Percentiles rank a stretch among this genome's conserved stretches.
Conservation (phyloP, 2,113 vertebrate genomes). For the Nansenia antarctica region DNA sequence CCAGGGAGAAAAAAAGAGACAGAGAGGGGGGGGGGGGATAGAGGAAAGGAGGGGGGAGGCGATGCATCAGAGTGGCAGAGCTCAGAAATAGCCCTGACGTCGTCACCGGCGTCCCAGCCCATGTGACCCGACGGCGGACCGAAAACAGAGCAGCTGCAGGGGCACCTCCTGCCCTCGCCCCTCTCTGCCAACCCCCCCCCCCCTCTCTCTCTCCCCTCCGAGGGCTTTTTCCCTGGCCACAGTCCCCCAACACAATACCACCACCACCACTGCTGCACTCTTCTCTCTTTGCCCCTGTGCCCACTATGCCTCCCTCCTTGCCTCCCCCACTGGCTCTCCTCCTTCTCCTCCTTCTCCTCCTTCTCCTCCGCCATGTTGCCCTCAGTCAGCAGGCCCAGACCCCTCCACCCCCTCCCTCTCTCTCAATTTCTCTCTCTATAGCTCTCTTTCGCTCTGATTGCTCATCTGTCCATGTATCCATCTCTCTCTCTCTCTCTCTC, state of each 20-base stretch:
- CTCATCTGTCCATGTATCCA: neutral
- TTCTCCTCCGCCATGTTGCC: neutral
- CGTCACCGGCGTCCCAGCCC: neutral
- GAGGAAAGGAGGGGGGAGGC: neutral
- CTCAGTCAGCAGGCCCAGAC: neutral
- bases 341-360: neutral
- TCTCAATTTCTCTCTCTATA: neutral
- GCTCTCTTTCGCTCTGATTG: neutral
- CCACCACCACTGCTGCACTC: neutral
- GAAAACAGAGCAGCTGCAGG: neutral
- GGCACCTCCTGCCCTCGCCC: neutral
- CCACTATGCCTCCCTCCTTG: neutral
- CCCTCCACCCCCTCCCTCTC: neutral
- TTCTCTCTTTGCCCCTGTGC: no score
- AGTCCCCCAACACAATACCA: neutral
- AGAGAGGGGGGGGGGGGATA: neutral
- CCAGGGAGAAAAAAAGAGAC: neutral
- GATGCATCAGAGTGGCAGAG: constrained; percentile 7
- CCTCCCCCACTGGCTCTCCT: neutral
- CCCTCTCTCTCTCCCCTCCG: neutral
- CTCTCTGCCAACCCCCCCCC: neutral
- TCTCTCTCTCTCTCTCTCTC: neutral
- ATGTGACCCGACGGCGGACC: constrained; percentile 5
- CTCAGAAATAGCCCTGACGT: constrained; percentile 15
- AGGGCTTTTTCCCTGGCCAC: neutral